Conservation (phyloP, 2,888 invertebrate species). For the Brassicogethes aeneus region DNA sequence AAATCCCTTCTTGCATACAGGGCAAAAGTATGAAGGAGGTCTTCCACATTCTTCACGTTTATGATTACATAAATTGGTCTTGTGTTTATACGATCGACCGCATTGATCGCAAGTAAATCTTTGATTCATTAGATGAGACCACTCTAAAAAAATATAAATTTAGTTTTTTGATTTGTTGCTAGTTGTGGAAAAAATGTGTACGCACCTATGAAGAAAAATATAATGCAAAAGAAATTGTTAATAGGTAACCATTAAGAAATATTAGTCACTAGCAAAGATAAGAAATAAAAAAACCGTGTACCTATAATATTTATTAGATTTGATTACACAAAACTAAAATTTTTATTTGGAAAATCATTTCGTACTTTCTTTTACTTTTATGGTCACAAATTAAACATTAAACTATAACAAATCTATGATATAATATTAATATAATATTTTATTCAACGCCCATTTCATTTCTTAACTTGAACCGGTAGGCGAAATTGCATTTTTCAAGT, state of each 20-base stretch:
- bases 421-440: no score
- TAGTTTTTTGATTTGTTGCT: no score
- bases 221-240: background rate
- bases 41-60: conserved; percentile 45
- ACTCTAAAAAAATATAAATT: conserved; percentile 7
- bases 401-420: no score
- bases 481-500: no score
- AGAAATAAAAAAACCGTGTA: no score
- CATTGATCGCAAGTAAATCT: conserved; percentile 27
- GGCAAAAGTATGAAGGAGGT: conserved; percentile 42
- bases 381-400: conserved; percentile 47
- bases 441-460: no score
- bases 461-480: no score
- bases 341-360: conserved; percentile 27
- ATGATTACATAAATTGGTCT: conserved; percentile 41
- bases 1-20: conserved; percentile 36
- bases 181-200: background rate
- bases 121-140: conserved; percentile 1
- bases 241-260: no score
- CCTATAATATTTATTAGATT: no score
- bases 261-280: no score
- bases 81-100: conserved; percentile 35
- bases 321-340: no score
- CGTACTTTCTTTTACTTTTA: conserved; percentile 37
- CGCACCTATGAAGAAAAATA: background rate